Conservation (phyloP, 1,140 invertebrate species). For the Sarcophaga bullata region DNA sequence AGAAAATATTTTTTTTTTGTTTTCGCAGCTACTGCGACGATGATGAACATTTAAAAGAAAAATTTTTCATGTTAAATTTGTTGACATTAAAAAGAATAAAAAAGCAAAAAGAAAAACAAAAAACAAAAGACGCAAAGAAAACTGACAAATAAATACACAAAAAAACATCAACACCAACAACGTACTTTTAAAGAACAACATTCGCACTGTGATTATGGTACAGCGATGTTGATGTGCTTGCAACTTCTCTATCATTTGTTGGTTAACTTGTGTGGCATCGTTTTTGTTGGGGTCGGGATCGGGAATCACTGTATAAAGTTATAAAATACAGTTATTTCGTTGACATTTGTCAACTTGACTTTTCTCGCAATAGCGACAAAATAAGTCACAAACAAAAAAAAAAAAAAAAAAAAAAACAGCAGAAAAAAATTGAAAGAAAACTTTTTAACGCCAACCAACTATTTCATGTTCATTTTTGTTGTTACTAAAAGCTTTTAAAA, state of each 20-base stretch:
- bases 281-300: no score
- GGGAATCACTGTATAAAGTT: neutral
- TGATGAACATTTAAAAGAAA: neutral
- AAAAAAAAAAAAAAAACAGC: no score
- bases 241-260: no score
- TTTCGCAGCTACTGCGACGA: neutral
- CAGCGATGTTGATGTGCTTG: no score
- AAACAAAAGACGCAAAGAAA: neutral
- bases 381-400: no score
- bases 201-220: constrained; percentile 3
- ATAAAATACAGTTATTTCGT: constrained; percentile 24
- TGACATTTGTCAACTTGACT: constrained; percentile 15
- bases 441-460: constrained; percentile 14
- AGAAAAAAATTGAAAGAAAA: neutral
- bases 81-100: neutral
- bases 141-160: constrained; percentile 15
- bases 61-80: constrained; percentile 9
- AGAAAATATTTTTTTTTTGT: no score
- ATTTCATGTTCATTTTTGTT: constrained; percentile 3
- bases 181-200: constrained; percentile 11
- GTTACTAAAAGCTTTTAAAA: constrained; percentile 15
- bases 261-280: no score
- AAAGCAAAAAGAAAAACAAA: neutral
- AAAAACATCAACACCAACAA: constrained; percentile 23
- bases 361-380: neutral